A percentile compares a stretch with the other conserved stretches of the same genome.
Conservation (phyloP, 2,797 vertebrate genomes). For the Chromis chromis region DNA sequence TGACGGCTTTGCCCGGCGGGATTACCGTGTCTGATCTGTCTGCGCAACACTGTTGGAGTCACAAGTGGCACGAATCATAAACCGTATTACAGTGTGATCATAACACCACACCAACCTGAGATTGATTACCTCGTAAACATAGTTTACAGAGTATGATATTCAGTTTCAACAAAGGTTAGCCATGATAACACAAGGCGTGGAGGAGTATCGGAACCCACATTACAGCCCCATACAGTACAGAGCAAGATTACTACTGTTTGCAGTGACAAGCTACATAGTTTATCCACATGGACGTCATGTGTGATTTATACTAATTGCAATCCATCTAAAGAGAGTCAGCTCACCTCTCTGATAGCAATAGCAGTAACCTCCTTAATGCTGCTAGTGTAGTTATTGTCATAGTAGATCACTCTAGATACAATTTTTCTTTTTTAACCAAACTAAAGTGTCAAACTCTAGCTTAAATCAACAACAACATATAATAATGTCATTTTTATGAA, state of each 20-base stretch:
- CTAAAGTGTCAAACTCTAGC: too few relatives aligned
- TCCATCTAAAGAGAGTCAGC: not conserved
- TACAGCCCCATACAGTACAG: not conserved
- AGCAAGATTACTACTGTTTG: not conserved
- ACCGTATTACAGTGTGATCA: constrained; percentile 52
- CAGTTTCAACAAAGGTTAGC: constrained; percentile 40
- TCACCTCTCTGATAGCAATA: constrained; percentile 1
- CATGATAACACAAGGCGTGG: constrained; percentile 28
- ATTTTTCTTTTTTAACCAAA: too few relatives aligned
- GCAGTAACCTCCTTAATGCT: not conserved
- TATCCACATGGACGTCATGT: not conserved
- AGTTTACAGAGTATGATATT: constrained; percentile 49
- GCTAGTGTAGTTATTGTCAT: not conserved
- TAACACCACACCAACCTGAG: constrained; percentile 21
- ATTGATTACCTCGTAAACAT: constrained; percentile 61
- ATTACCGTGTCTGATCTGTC: constrained; percentile 65
- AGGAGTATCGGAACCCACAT: constrained; percentile 5
- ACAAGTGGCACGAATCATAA: constrained; percentile 60
- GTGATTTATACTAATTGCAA: constrained; percentile 1
- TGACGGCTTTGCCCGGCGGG: constrained; percentile 50
- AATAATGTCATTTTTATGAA: not conserved
- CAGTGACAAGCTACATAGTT: not conserved
- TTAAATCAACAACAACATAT: too few relatives aligned
- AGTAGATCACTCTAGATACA: too few relatives aligned
- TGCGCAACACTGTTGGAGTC: constrained; percentile 38